phyloP scores from a whole-genome alignment of 1,140 invertebrate genomes.

The Caerostris extrusa region DNA sequence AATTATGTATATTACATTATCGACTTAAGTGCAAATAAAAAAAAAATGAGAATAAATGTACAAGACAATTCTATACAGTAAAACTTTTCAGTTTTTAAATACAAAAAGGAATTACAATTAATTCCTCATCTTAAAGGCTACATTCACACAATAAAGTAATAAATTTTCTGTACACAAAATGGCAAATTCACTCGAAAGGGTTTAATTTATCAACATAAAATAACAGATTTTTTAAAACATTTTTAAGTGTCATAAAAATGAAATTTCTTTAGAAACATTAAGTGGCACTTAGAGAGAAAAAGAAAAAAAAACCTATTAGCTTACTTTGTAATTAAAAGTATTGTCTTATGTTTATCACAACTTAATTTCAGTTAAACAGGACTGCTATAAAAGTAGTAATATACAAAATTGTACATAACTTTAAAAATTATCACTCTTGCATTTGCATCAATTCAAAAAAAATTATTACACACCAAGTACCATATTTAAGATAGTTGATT shows the following conservation, averaged over 20 bases:
- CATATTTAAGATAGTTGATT: background rate
- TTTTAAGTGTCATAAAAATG: too few species aligned
- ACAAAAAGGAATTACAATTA: slow-evolving; percentile 51
- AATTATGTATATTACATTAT: slow-evolving; percentile 62
- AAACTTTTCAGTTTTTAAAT: slow-evolving; percentile 55
- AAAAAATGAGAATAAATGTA: slow-evolving; percentile 61
- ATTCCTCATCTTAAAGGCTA: slow-evolving; percentile 65
- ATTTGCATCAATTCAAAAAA: background rate
- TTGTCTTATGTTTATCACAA: slow-evolving; percentile 11
- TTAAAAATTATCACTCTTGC: background rate
- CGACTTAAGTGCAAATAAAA: slow-evolving; percentile 62
- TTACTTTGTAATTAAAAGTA: background rate
- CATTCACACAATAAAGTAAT: slow-evolving; percentile 49
- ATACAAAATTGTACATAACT: background rate
- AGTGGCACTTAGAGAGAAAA: too few species aligned
- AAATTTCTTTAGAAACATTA: too few species aligned
- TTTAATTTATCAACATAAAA: background rate
- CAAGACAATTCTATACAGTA: slow-evolving; percentile 68
- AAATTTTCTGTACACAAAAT: slow-evolving; percentile 24
- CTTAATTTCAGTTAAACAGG: background rate
- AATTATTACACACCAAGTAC: background rate
- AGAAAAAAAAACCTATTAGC: too few species aligned
- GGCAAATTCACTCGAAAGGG: background rate
- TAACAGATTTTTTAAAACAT: too few species aligned
- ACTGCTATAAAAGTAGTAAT: background rate